Evolutionary conservation across 2,797 vertebrate species (phyloP), one percentile per base, ranked within the genome.

Genomic region (Helarctos malayanus): DNA sequence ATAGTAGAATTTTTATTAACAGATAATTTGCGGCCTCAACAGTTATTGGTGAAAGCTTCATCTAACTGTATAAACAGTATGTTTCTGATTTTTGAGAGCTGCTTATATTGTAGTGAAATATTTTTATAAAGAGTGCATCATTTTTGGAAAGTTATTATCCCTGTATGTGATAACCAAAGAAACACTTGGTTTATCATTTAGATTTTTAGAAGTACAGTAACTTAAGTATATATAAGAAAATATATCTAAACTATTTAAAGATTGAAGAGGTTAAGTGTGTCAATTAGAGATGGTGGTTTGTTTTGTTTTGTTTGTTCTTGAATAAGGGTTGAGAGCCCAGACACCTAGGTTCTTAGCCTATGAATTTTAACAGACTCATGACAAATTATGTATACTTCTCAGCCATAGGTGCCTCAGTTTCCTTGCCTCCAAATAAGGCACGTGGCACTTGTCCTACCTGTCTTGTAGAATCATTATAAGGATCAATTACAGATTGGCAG

Each of bases 321-420:
- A 82, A 81, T 73, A 89, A 81, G 18, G 3, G 25, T 92, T 85
- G 65, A 45, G 3, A 94, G 19, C 9, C 15, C 19, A 32, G 78
- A 76, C 13, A 73, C 15, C 14, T 83, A 68, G 35, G 3, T 73
- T 94, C 16, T 95, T 89, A 87, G 49, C 13, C 6, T 49, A 27
- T 57, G 95, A n/a, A 89, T 63, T 97, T 96, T 95, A 65, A 89
- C 38, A 88, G 49, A 95, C 35, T 95, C 5, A 27, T 76, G 52
- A 35, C 29, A 92, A 88, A 81, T 96, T 86, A 69, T 32, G 52
- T 81, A 75, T 49, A 32, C n/a, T 52, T 93, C 16, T n/a, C 14
- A 73, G 78, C 21, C 19, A 47, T 63, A n/a, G 56, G 21, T 89
- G 7, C 59, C 68, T 95, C 27, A 90, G 49, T 80, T 90, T 76